Evolutionary conservation across 2,113 vertebrate genomes (phyloP), one percentile per base, ranked within the genome.

Genomic region (Edolisoma coerulescens): DNA sequence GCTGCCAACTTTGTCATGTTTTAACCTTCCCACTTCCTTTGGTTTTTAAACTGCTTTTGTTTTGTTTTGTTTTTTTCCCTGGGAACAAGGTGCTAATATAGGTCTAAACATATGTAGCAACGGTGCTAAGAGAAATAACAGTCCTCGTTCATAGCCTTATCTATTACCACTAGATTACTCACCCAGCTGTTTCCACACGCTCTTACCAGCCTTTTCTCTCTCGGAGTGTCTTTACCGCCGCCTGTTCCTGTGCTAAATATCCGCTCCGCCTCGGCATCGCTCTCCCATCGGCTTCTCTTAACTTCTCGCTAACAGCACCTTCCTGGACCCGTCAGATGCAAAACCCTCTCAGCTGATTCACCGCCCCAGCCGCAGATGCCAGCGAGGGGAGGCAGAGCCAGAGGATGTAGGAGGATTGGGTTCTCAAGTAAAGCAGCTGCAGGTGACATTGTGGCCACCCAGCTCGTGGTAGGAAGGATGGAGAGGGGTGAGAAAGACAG

Each of bases 41-140:
- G 49, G 96, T 53, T 92, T 97, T 97, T 92, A 96, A 96, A 97
- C 91, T 42, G 95, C 97, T 98, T 97, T 87, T 97, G 95, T 97
- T 98, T 95, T 89, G 93, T 91, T 91, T 92, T 75, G 84, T 78
- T 83, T 60, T n/a, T 87, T 97, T 94, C 97, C 97, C 97, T 90
- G 98, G 97, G 98, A 98, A 99, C 96, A 96, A 98, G 99, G 99
- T 99, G 99, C 99, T 99, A 98, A 99, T 98, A 97, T 98, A 99
- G 98, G 97, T 98, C 92, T 98, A 98, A 98, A 97, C 82, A 76
- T 97, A 97, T 79, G 98, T 97, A 98, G 97, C 98, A 98, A 99
- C 75, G 99, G 99, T 99, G 99, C 99, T 99, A 99, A 99, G 97
- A 94, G 90, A 85, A 78, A 95, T 90, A 97, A 97, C 94, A 96